Conservation (phyloP, 2,888 invertebrate genomes). For the Villa cingulata region DNA sequence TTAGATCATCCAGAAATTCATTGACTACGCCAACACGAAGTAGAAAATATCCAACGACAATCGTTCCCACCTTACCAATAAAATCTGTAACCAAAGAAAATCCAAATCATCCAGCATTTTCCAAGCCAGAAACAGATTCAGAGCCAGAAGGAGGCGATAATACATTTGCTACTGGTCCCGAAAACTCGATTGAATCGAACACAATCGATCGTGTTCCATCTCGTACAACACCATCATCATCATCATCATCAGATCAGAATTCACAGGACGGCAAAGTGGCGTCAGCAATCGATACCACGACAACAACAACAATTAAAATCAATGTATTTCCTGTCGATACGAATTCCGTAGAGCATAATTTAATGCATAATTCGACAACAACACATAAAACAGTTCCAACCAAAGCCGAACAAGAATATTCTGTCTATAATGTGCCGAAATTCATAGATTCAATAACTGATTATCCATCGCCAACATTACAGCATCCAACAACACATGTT, state of each 20-base stretch:
- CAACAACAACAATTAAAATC: not conserved
- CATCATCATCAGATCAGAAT: constrained; percentile 14
- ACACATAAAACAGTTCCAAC: not conserved
- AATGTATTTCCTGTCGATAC: not conserved
- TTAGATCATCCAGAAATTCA: not conserved
- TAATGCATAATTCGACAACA: constrained; percentile 1
- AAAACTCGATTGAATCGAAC: constrained; percentile 26
- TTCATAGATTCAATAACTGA: not conserved
- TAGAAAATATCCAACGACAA: not conserved
- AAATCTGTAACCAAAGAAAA: not conserved
- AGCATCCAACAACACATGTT: not conserved
- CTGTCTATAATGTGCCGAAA: not conserved
- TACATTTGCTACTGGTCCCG: constrained; percentile 17
- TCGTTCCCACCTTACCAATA: not conserved
- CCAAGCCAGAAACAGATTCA: not conserved
- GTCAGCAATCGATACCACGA: not conserved
- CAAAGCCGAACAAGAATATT: not conserved
- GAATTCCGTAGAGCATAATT: not conserved
- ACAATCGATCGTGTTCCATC: constrained; percentile 21
- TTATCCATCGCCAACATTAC: not conserved
- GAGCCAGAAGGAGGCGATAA: constrained; percentile 5
- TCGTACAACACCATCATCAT: constrained; percentile 11
- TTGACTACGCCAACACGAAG: not conserved
- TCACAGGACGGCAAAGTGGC: not conserved
- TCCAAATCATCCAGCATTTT: not conserved